These are phyloP conservation scores for Gisinianus flammeolus DNA, from an alignment of 2,888 invertebrate genomes.

Conservation along the genomic window DNA sequence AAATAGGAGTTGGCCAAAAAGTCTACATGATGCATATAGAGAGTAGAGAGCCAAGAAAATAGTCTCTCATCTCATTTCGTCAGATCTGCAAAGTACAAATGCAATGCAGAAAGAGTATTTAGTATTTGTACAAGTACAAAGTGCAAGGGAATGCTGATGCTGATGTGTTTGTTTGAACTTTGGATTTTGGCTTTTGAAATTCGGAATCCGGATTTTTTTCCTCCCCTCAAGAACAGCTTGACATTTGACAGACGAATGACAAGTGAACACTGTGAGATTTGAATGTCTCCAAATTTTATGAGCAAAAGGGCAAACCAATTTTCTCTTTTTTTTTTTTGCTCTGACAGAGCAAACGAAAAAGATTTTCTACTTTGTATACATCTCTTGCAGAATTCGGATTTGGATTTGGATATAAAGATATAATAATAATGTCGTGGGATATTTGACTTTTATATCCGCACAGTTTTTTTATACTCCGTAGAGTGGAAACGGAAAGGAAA, in stretches of 20 bases:
- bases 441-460: too few species aligned
- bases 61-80: neutral
- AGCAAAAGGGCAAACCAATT: neutral
- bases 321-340: neutral
- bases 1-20: too few species aligned
- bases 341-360: neutral
- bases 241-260: slow-evolving; percentile 6
- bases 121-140: neutral
- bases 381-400: neutral
- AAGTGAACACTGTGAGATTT: neutral
- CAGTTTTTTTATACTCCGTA: too few species aligned
- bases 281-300: too few species aligned
- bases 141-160: neutral
- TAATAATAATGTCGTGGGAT: too few species aligned
- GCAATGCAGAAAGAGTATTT: neutral
- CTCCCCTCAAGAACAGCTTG: neutral
- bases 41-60: neutral
- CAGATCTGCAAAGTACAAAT: neutral
- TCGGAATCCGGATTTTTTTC: neutral
- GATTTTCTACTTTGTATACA: neutral
- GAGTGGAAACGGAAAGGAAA: too few species aligned
- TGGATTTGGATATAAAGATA: neutral
- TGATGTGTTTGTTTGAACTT: neutral
- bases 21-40: too few species aligned
- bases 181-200: neutral